phyloP scores from a whole-genome alignment of 2,888 invertebrate species.

The Seira musarum region DNA sequence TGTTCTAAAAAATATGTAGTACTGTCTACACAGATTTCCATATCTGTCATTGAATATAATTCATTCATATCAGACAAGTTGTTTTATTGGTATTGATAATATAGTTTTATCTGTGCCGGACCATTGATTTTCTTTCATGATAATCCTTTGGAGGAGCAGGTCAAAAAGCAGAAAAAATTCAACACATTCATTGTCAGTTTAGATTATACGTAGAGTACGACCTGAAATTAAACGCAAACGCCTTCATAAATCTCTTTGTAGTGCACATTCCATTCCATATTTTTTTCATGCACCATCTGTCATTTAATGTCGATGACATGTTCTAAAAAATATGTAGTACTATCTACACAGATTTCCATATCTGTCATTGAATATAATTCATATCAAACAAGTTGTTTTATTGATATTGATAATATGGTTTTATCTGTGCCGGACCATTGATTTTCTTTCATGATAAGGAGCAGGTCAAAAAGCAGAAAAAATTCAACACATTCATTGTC shows the following conservation, averaged over 20 bases:
- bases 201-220: not conserved
- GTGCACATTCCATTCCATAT: not conserved
- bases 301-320: not conserved
- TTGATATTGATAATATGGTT: not conserved
- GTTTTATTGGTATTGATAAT: not conserved
- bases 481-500: not conserved
- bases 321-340: not conserved
- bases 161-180: not conserved
- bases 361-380: not conserved
- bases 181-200: not conserved
- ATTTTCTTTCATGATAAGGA: not conserved
- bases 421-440: not conserved
- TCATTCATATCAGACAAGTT: not conserved
- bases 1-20: not conserved
- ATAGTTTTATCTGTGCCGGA: not conserved
- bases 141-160: not conserved
- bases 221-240: not conserved
- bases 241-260: slow-evolving; percentile 9
- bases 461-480: not conserved
- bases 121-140: not conserved
- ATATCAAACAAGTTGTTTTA: not conserved
- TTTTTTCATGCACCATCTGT: not conserved
- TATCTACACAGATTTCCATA: not conserved
- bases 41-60: not conserved
- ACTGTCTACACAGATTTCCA: not conserved